Base-by-base conservation (phyloP, 2,797 vertebrate genomes). In the Fringilla coelebs region DNA sequence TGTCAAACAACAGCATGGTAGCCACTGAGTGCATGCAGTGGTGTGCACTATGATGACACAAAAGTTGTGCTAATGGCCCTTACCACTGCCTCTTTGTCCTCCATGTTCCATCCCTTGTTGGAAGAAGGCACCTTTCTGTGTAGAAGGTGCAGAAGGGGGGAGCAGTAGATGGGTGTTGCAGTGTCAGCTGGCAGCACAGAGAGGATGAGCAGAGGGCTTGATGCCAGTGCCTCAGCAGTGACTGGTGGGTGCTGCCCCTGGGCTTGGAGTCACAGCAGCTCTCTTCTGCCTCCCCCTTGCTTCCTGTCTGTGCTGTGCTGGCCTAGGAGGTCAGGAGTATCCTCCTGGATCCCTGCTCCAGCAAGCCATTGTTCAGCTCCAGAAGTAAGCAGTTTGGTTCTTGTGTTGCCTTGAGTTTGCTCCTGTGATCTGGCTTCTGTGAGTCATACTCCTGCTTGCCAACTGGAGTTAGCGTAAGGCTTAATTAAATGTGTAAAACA, bases 401-500 rank as follows among this genome's bases (percentile, higher is more conserved):
- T 70, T 48, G 16, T 45, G 11, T 67, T 76, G 40, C 40, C 77
- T 71, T 51, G 40, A 89, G 77, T 63, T 85, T 79, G 32, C 70
- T 94, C 18, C 62, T 96, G 60, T 81, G 32, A 75, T 89, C 70
- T 34, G 62, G 36, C 29, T 87, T 77, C 65, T 52, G 43, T 95
- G 96, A 94, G 87, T 96, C 90, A 95, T 76, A 18, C 21, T 82
- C 17, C 10, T 82, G 88, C 83, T 95, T 95, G 90, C 90, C 91
- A 96, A 38, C 71, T 93, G 86, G 74, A 73, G 80, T 76, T 76
- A 90, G 67, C 5, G 77, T 89, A 91, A 90, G 38, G 40, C 71
- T 95, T 96, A 94, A 94, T 96, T 96, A 96, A 96, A 94, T 76
- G 86, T 95, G 88, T 95, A 90, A 96, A 96, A 60, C 63, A 67